Evolutionary conservation across 2,888 invertebrate genomes (phyloP).

Genomic region (Conomelus anceps): DNA sequence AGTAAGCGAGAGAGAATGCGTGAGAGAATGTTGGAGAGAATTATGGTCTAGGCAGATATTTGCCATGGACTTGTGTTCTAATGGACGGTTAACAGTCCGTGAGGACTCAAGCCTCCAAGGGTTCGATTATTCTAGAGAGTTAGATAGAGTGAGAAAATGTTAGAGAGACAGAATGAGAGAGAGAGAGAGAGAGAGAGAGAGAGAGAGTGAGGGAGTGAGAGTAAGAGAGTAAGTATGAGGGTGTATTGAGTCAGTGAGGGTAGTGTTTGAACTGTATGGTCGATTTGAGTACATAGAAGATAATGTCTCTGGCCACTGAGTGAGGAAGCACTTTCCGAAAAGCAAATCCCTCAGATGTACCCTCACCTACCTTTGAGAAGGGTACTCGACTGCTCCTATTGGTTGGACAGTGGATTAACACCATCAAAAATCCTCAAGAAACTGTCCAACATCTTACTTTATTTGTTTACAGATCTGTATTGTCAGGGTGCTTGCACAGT

Average conservation of each 20-base stretch:
- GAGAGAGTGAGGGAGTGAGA: neutral
- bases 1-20: neutral
- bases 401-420: neutral
- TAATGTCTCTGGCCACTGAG: neutral
- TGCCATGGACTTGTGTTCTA: neutral
- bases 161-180: neutral
- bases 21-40: too few relatives aligned
- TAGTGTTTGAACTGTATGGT: neutral
- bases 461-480: neutral
- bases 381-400: too few relatives aligned
- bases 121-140: neutral
- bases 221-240: neutral
- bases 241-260: neutral
- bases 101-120: neutral
- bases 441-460: neutral
- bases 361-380: too few relatives aligned
- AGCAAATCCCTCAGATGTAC: neutral
- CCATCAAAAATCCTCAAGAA: neutral
- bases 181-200: neutral
- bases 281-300: neutral
- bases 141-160: neutral
- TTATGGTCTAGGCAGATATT: neutral
- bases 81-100: neutral
- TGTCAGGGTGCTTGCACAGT: too few relatives aligned
- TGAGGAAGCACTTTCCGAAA: too few relatives aligned